Evolutionary conservation across 2,797 vertebrate genomes (phyloP), one percentile per base, ranked within the genome.

Genomic region (Urophycis tenuis): DNA sequence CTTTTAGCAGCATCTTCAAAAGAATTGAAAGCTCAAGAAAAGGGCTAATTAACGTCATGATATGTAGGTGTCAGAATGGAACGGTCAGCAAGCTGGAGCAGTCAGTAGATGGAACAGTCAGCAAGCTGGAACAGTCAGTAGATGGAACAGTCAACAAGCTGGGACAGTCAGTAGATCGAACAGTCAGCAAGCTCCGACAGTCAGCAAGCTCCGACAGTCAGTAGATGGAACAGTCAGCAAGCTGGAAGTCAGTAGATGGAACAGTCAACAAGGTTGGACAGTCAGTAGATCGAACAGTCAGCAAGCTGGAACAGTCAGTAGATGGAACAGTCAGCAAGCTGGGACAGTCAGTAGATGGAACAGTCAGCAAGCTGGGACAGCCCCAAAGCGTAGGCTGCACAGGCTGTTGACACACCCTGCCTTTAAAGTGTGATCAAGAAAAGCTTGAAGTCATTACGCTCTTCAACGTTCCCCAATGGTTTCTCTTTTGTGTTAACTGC

Each of bases 351-450:
- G 74, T 86, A 86, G n/a, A n/a, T n/a, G n/a, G 87, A 92, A 83
- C 89, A 83, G 71, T 89, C 78, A 74, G 74, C 87, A 86, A 89
- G 84, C 84, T 82, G 84, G 84, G 87, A 90, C 79, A 41, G 85
- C 89, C 92, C 89, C 88, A 90, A 88, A 88, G 87, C 49, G 88
- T 90, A n/a, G n/a, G n/a, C 88, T 90, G 88, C 88, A 86, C 88
- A 81, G 78, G 83, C 88, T 90, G 88, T 90, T 86, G 83, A 90
- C 89, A 91, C 88, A 90, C 90, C 87, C 86, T 84, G 89, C 84
- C 90, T 92, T 92, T 92, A 91, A 92, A 89, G 89, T 91, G 81
- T 87, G 89, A 91, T 91, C 90, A 91, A 90, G 88, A 93, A 89
- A 90, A 90, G 87, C 88, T 89, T 89, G 85, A 90, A 91, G 79